Evolutionary conservation across 2,888 invertebrate genomes (phyloP).

Genomic region (Drosophila meridiana): DNA sequence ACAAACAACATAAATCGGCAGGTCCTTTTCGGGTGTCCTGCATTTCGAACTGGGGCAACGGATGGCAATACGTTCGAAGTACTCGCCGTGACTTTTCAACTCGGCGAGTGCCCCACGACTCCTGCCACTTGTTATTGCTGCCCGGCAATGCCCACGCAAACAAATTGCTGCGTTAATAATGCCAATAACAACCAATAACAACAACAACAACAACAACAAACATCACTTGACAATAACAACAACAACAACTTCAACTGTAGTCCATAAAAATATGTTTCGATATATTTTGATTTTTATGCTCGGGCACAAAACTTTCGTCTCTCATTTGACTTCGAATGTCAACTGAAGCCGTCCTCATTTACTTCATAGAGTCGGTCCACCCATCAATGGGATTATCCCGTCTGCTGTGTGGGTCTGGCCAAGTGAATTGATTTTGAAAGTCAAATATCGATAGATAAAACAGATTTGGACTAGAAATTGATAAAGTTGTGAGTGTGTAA

Average conservation of each 20-base stretch:
- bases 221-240: conserved; percentile 9
- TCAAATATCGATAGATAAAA: neutral
- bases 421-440: conserved; percentile 2
- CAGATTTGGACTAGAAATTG: conserved; percentile 3
- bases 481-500: neutral
- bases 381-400: neutral
- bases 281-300: conserved; percentile 41
- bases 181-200: conserved; percentile 61
- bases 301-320: conserved; percentile 25
- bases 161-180: conserved; percentile 74
- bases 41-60: conserved; percentile 44
- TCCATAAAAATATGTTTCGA: conserved; percentile 43
- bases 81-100: conserved; percentile 40
- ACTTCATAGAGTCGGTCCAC: neutral
- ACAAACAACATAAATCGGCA: conserved; percentile 51
- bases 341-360: conserved; percentile 2
- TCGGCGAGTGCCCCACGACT: neutral
- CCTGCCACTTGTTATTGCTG: conserved; percentile 33
- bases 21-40: conserved; percentile 26
- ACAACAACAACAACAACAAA: conserved; percentile 6
- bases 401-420: neutral
- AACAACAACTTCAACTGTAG: conserved; percentile 15
- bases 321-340: neutral
- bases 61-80: conserved; percentile 49
- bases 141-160: conserved; percentile 42